Percentiles rank a stretch among this genome's conserved stretches.
phyloP scores from a whole-genome alignment of 2,113 vertebrate species.

The Rhea pennata region DNA sequence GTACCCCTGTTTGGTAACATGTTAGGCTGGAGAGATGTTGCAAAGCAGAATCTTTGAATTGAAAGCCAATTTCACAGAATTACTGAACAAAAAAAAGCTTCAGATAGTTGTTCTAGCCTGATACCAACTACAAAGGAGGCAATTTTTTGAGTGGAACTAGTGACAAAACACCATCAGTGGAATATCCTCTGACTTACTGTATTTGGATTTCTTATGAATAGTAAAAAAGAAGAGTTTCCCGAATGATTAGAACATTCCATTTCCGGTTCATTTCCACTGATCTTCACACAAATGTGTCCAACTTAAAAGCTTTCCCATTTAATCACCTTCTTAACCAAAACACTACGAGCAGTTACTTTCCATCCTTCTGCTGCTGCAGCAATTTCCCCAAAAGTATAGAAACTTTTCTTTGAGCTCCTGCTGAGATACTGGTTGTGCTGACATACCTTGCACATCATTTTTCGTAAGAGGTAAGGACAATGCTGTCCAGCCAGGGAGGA shows the following conservation, averaged over 20 bases:
- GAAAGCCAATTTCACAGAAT: not conserved
- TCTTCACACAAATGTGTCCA: not conserved
- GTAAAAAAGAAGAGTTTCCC: not conserved
- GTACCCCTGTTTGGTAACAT: not conserved
- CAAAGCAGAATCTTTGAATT: not conserved
- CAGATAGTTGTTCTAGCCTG: not conserved
- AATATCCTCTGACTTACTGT: not conserved
- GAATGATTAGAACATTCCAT: not conserved
- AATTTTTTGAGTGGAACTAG: not conserved
- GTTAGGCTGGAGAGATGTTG: not conserved
- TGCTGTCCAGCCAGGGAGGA: not conserved
- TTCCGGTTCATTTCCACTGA: not conserved
- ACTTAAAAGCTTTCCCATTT: not conserved
- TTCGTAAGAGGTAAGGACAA: not conserved
- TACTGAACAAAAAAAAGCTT: not conserved
- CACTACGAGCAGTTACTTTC: not conserved
- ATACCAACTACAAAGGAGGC: not conserved
- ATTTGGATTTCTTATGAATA: not conserved
- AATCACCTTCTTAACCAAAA: not conserved
- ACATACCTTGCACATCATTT: not conserved
- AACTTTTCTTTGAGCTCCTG: rapidly evolving
- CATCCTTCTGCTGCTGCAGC: not conserved
- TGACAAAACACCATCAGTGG: not conserved
- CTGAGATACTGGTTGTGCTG: rapidly evolving
- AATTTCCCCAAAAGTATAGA: not conserved